Percentiles rank a stretch among this genome's conserved stretches.
Conservation (phyloP, 2,113 vertebrate species). For the Halichoerus grypus region DNA sequence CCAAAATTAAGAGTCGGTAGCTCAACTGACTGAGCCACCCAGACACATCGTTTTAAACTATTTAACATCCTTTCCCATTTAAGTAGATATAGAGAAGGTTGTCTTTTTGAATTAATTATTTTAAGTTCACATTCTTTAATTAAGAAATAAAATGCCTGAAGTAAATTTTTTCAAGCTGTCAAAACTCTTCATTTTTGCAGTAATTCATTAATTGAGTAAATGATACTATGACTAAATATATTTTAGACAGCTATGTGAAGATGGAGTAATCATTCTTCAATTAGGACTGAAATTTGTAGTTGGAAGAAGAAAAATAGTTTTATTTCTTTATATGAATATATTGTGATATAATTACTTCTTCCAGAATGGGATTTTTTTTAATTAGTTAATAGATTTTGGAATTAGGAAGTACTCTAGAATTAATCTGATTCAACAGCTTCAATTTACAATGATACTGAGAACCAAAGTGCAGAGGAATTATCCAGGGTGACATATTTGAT, state of each 20-base stretch:
- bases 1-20: background rate
- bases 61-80: background rate
- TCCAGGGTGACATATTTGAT: background rate
- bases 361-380: background rate
- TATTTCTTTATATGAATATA: background rate
- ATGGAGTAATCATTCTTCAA: background rate
- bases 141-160: background rate
- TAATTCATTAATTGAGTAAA: slow-evolving; percentile 28
- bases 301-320: background rate
- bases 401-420: background rate
- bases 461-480: background rate
- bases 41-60: background rate
- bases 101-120: slow-evolving; percentile 18
- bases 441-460: background rate
- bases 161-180: background rate
- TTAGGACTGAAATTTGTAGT: background rate
- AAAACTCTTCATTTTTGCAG: background rate
- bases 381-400: background rate
- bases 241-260: background rate
- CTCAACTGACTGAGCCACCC: background rate
- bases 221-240: background rate
- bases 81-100: background rate
- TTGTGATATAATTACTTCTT: slow-evolving; percentile 30
- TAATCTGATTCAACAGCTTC: background rate
- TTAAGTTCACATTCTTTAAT: slow-evolving; percentile 39